Percentiles rank a stretch among this genome's conserved stretches.
phyloP scores from a whole-genome alignment of 2,797 vertebrate genomes.

The Poeciliopsis turneri region DNA sequence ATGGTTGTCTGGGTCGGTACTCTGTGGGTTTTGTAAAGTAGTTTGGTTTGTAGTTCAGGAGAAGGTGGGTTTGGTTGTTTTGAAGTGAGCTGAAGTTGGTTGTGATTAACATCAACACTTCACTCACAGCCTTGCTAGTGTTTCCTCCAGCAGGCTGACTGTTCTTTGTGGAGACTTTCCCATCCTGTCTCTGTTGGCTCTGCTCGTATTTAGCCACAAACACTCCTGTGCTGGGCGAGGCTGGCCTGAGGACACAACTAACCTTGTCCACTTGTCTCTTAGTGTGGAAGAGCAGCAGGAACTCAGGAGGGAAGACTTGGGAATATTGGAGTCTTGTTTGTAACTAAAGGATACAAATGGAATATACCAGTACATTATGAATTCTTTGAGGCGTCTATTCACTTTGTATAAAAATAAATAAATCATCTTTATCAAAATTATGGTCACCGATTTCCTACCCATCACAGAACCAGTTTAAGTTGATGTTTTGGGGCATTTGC shows the following conservation, averaged over 20 bases:
- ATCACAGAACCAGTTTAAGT: background rate
- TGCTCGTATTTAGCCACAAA: background rate
- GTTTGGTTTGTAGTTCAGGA: background rate
- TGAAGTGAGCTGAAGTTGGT: background rate
- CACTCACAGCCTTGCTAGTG: background rate
- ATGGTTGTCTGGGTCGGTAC: background rate
- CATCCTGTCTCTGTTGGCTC: background rate
- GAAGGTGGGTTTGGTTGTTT: background rate
- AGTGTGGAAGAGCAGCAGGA: background rate
- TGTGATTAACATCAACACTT: background rate
- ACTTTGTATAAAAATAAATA: background rate
- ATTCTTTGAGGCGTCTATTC: background rate
- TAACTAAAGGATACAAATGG: background rate
- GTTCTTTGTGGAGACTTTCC: background rate
- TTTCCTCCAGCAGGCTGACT: background rate
- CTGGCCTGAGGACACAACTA: background rate
- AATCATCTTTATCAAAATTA: background rate
- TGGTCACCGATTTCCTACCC: background rate
- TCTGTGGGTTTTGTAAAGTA: background rate
- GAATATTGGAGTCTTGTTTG: background rate
- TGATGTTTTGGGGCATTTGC: background rate
- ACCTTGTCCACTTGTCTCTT: background rate
- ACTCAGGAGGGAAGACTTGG: background rate
- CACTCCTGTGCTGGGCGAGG: background rate
- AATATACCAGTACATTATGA: background rate